Percentiles rank a stretch among this genome's conserved stretches.
Conservation (phyloP, 1,140 invertebrate genomes). For the Calosoma granatense region DNA sequence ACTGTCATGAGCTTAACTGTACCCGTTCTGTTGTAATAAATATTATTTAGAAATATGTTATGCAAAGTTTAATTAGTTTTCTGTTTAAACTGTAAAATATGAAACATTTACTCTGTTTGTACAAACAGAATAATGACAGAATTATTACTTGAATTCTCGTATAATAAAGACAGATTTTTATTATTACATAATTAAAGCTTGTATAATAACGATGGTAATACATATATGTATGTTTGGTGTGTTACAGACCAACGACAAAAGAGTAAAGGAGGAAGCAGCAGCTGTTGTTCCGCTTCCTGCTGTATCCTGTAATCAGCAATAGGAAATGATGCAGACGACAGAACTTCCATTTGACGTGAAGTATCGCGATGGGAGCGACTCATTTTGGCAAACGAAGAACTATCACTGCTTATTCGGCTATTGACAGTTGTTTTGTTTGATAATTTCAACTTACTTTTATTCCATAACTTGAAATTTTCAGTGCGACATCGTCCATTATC, state of each 20-base stretch:
- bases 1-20: too few relatives aligned
- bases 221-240: too few relatives aligned
- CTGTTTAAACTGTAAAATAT: too few relatives aligned
- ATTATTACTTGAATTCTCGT: too few relatives aligned
- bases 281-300: conserved; percentile 85
- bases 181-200: too few relatives aligned
- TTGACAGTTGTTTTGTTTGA: background rate
- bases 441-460: conserved; percentile 7
- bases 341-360: background rate
- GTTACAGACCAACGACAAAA: conserved; percentile 90
- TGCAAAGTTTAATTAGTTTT: too few relatives aligned
- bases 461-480: conserved; percentile 2
- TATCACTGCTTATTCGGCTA: background rate
- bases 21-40: too few relatives aligned
- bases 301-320: conserved; percentile 69
- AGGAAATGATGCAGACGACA: conserved; percentile 11
- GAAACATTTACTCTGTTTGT: too few relatives aligned
- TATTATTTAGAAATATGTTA: too few relatives aligned
- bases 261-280: conserved; percentile 85
- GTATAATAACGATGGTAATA: too few relatives aligned
- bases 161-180: too few relatives aligned
- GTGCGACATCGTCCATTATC: background rate
- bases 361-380: background rate
- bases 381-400: background rate
- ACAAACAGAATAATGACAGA: too few relatives aligned